phyloP scores from a whole-genome alignment of 2,888 invertebrate species.

The Coronaproctus castanopsis region DNA sequence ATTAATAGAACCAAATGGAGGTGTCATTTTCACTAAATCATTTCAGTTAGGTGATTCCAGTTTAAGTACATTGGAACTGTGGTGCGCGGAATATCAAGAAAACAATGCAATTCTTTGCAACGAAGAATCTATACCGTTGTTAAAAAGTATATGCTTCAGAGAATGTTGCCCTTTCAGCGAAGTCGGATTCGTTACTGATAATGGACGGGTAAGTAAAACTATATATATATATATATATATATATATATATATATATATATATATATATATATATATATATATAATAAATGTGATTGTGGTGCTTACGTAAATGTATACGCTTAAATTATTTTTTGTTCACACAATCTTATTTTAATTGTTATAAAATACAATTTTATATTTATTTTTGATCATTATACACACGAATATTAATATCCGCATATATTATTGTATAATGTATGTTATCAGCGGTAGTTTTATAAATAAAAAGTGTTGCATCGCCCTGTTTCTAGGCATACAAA shows the following conservation, averaged over 20 bases:
- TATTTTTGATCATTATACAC: too few relatives aligned
- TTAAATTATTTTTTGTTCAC: conserved; percentile 1
- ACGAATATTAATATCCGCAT: too few relatives aligned
- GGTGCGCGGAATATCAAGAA: conserved; percentile 98
- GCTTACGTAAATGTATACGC: too few relatives aligned
- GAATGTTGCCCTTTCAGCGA: conserved; percentile 85
- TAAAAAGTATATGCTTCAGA: conserved; percentile 52
- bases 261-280: too few relatives aligned
- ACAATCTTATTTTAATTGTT: background rate
- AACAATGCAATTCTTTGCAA: conserved; percentile 73
- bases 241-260: conserved; percentile 1
- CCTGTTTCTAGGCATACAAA: too few relatives aligned
- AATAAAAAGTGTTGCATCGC: too few relatives aligned
- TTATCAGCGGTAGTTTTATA: too few relatives aligned
- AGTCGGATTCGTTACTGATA: conserved; percentile 78
- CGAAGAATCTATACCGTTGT: conserved; percentile 38
- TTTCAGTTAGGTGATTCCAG: conserved; percentile 90
- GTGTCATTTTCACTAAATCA: conserved; percentile 63
- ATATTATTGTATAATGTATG: too few relatives aligned
- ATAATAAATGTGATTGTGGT: too few relatives aligned
- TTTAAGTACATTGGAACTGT: conserved; percentile 75
- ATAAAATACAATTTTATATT: background rate
- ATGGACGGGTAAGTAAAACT: conserved; percentile 42
- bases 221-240: too few relatives aligned
- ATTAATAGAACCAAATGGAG: conserved; percentile 84